Conservation (phyloP, 2,888 invertebrate species). For the Teinopalpus imperialis region DNA sequence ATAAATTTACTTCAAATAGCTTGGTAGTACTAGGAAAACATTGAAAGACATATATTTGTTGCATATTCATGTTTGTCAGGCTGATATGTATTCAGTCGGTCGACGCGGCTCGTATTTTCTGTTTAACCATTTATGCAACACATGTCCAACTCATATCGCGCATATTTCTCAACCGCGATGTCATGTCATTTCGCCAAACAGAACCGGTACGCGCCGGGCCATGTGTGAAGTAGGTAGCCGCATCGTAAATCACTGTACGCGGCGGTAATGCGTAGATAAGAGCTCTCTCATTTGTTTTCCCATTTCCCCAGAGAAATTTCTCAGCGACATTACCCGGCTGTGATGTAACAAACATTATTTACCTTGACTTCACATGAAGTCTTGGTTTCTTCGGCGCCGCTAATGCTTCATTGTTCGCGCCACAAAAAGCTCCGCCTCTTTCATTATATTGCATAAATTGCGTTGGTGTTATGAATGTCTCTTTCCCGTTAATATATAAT, state of each 20-base stretch:
- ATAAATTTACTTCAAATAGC: too few species aligned
- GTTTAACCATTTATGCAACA: slow-evolving; percentile 57
- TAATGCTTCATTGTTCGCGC: slow-evolving; percentile 29
- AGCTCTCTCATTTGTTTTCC: slow-evolving; percentile 78
- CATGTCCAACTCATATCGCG: slow-evolving; percentile 68
- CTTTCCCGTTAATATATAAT: neutral
- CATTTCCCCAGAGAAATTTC: slow-evolving; percentile 77
- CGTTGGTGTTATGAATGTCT: slow-evolving; percentile 2
- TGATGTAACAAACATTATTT: slow-evolving; percentile 66
- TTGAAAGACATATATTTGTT: too few species aligned
- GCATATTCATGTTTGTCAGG: too few species aligned
- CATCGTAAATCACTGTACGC: slow-evolving; percentile 71
- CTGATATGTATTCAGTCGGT: too few species aligned
- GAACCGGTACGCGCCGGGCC: slow-evolving; percentile 53
- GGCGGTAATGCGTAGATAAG: slow-evolving; percentile 77
- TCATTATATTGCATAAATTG: slow-evolving; percentile 23
- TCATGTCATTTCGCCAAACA: slow-evolving; percentile 55
- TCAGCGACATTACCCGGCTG: slow-evolving; percentile 64
- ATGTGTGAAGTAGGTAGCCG: slow-evolving; percentile 53
- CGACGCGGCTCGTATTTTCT: too few species aligned
- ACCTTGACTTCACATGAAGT: slow-evolving; percentile 41
- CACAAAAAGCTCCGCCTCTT: slow-evolving; percentile 24
- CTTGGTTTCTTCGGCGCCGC: slow-evolving; percentile 41
- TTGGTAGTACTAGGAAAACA: too few species aligned
- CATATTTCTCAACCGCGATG: slow-evolving; percentile 62